phyloP scores from a whole-genome alignment of 2,888 invertebrate genomes.

The Pyrrhosoma nymphula region DNA sequence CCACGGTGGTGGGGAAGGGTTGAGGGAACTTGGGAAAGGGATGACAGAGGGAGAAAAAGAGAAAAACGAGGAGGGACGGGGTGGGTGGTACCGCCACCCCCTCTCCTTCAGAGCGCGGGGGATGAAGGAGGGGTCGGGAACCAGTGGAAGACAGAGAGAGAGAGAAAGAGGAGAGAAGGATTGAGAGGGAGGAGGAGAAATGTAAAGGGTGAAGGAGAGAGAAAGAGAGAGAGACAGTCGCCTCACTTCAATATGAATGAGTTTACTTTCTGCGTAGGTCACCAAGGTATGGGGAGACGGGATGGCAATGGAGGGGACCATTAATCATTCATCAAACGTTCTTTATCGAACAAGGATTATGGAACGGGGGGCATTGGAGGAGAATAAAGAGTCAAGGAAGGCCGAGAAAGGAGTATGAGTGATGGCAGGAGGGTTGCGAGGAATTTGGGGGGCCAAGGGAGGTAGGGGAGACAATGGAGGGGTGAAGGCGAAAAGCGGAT shows the following conservation, averaged over 20 bases:
- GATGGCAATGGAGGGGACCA: neutral
- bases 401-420: no score
- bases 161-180: neutral
- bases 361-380: neutral
- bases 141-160: neutral
- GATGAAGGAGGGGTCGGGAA: no score
- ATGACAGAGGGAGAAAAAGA: neutral
- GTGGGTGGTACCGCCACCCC: neutral
- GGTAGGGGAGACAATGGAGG: no score
- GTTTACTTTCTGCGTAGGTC: constrained; percentile 61
- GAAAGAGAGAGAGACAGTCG: neutral
- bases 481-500: no score
- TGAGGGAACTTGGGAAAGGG: neutral
- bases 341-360: constrained; percentile 64
- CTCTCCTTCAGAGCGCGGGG: no score
- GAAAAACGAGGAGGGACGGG: neutral
- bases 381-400: no score
- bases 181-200: neutral
- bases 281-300: constrained; percentile 43
- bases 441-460: neutral
- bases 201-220: neutral
- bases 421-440: neutral
- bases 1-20: neutral
- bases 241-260: constrained; percentile 49
- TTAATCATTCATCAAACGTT: constrained; percentile 63